Evolutionary conservation across 2,797 vertebrate genomes (phyloP).

Genomic region (Notolepis coatsorum): DNA sequence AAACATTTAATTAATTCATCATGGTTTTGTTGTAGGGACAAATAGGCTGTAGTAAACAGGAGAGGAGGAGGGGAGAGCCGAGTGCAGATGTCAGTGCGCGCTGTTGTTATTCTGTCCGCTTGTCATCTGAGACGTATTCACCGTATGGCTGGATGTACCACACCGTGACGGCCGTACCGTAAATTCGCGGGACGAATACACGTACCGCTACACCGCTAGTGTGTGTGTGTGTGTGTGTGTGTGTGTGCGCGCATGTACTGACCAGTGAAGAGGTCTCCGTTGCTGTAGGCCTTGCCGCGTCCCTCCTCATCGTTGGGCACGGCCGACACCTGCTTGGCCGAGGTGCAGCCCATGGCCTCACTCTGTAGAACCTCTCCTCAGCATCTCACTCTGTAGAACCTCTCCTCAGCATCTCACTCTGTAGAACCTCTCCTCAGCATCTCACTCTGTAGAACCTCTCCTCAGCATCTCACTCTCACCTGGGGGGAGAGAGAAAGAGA

Average conservation of each 20-base stretch:
- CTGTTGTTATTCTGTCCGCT: too few relatives aligned
- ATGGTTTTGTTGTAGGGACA: too few relatives aligned
- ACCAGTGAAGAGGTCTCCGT: constrained; percentile 97
- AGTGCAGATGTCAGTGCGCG: too few relatives aligned
- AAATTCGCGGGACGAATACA: too few relatives aligned
- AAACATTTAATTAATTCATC: too few relatives aligned
- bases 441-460: constrained; percentile 84
- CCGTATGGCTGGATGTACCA: too few relatives aligned
- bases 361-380: constrained; percentile 74
- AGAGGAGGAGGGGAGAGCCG: too few relatives aligned
- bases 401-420: constrained; percentile 86
- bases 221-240: constrained; percentile 28
- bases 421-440: constrained; percentile 73
- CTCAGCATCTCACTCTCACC: constrained; percentile 81
- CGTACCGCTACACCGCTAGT: too few relatives aligned
- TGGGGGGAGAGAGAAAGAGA: constrained; percentile 22
- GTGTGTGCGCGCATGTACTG: constrained; percentile 66
- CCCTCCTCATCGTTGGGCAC: constrained; percentile 99
- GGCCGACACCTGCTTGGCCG: constrained; percentile 99
- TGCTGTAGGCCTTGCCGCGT: constrained; percentile 97
- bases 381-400: constrained; percentile 77
- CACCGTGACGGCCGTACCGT: too few relatives aligned
- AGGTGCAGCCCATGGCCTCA: constrained; percentile 99
- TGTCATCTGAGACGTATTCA: too few relatives aligned
- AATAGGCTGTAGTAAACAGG: too few relatives aligned